phyloP scores from a whole-genome alignment of 1,140 invertebrate species.

The Lamellibrachia luymesi region DNA sequence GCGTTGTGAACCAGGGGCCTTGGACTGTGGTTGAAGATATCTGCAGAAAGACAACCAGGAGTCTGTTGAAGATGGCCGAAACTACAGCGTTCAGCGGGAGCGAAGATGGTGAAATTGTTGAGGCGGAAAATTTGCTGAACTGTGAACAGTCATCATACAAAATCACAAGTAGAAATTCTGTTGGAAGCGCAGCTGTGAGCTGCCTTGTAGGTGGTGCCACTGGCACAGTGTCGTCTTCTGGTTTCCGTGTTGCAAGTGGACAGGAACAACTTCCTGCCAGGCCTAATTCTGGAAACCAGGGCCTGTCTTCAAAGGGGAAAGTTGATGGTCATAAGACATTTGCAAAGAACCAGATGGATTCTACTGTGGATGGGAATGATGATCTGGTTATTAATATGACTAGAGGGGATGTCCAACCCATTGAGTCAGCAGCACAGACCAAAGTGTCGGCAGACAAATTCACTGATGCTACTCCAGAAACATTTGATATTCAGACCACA shows the following conservation, averaged over 20 bases:
- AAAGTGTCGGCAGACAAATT: background rate
- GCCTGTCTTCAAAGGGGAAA: background rate
- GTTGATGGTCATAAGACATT: background rate
- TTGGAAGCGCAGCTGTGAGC: background rate
- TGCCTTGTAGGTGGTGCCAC: background rate
- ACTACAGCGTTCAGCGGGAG: background rate
- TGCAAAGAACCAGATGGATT: background rate
- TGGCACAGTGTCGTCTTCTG: background rate
- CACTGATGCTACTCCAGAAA: background rate
- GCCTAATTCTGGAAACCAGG: background rate
- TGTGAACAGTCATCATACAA: background rate
- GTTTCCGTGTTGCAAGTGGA: background rate
- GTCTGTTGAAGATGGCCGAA: background rate
- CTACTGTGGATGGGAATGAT: background rate
- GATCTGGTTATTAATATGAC: background rate
- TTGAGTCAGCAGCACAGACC: background rate
- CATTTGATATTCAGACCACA: background rate
- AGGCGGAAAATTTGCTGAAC: background rate
- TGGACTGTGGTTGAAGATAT: background rate
- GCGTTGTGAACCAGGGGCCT: background rate
- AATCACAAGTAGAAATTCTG: background rate
- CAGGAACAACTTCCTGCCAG: background rate
- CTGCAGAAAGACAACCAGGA: background rate
- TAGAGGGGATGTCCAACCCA: background rate
- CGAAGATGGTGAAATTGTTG: background rate